Percentiles rank a stretch among this genome's conserved stretches.
Conservation (phyloP, 1,140 invertebrate genomes). For the Pissodes strobi region DNA sequence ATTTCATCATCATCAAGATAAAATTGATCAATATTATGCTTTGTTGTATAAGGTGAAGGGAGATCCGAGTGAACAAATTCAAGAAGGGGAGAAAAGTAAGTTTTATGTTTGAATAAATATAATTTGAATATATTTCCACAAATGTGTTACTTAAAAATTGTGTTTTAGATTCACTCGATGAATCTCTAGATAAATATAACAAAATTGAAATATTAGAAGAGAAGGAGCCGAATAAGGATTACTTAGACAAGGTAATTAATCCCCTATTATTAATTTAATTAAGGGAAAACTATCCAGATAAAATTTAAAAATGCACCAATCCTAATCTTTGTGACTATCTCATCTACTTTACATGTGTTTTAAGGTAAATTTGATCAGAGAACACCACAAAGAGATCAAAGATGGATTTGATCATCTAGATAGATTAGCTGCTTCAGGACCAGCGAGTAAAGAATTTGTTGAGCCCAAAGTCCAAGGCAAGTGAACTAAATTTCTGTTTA, state of each 20-base stretch:
- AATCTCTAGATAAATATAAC: constrained; percentile 62
- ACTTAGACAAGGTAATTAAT: constrained; percentile 63
- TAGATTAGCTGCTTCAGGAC: constrained; percentile 71
- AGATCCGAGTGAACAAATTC: constrained; percentile 58
- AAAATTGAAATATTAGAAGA: constrained; percentile 65
- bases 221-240: constrained; percentile 67
- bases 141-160: too few relatives aligned
- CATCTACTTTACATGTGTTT: too few relatives aligned
- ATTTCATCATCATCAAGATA: constrained; percentile 90
- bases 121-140: background rate
- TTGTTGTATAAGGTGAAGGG: constrained; percentile 72
- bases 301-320: too few relatives aligned
- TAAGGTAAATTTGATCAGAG: constrained; percentile 70
- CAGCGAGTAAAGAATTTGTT: constrained; percentile 81
- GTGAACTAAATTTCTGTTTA: too few relatives aligned
- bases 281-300: too few relatives aligned
- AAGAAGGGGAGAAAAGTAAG: constrained; percentile 67
- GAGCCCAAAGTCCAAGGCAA: constrained; percentile 82
- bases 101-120: constrained; percentile 25
- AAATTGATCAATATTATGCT: constrained; percentile 87
- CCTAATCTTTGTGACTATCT: too few relatives aligned
- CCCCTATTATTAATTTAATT: too few relatives aligned
- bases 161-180: constrained; percentile 59
- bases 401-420: constrained; percentile 81
- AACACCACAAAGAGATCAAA: constrained; percentile 77